Evolutionary conservation across 2,888 invertebrate genomes (phyloP).

Genomic region (Cryptocheilus praepositus): DNA sequence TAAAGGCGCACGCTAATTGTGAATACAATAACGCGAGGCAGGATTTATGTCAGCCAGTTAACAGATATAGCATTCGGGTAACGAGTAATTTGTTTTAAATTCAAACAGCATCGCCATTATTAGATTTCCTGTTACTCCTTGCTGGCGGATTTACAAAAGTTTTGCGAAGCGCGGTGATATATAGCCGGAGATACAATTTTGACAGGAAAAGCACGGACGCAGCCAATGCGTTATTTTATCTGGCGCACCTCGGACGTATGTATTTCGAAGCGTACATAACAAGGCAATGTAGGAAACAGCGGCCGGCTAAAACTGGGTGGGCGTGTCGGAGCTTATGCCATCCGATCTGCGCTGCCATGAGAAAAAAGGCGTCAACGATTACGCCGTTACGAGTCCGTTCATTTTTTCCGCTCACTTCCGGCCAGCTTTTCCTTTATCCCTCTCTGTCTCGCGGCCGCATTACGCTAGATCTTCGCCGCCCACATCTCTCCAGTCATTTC

Average conservation of each 20-base stretch:
- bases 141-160: constrained; percentile 30
- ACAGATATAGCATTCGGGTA: constrained; percentile 22
- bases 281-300: too few relatives aligned
- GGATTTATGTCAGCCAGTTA: too few relatives aligned
- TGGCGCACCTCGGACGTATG: constrained; percentile 11
- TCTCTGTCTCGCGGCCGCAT: constrained; percentile 20
- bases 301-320: background rate
- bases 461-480: constrained; percentile 32
- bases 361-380: background rate
- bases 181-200: constrained; percentile 24
- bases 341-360: constrained; percentile 9
- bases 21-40: too few relatives aligned
- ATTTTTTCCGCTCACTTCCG: background rate
- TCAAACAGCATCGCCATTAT: constrained; percentile 21
- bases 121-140: constrained; percentile 29
- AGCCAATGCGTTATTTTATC: constrained; percentile 11
- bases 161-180: constrained; percentile 9
- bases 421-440: constrained; percentile 15
- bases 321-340: constrained; percentile 5
- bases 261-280: constrained; percentile 15
- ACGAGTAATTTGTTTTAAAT: background rate
- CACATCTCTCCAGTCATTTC: constrained; percentile 13
- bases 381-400: background rate
- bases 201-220: constrained; percentile 3
- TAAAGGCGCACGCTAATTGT: too few relatives aligned